Percentiles rank a stretch among this genome's conserved stretches.
These are phyloP conservation scores for Callopanchax toddi DNA, from an alignment of 2,113 vertebrate genomes.

Conservation along the genomic window DNA sequence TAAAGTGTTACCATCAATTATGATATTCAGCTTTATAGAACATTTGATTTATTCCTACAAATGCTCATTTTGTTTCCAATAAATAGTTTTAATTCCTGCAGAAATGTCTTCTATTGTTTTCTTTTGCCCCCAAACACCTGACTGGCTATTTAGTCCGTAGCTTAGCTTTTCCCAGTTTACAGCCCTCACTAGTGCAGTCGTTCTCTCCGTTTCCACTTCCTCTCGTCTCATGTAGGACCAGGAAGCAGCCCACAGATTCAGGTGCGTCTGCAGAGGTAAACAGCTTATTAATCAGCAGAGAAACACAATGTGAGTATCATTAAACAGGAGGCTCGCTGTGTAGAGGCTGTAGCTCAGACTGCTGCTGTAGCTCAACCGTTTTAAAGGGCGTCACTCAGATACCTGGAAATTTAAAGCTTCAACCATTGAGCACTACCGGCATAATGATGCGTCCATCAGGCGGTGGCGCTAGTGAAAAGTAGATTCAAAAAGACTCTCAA, in stretches of 20 bases:
- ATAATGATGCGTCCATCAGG: too few species aligned
- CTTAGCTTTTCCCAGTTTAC: constrained; percentile 72
- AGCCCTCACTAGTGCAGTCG: constrained; percentile 70
- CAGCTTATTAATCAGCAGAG: constrained; percentile 4
- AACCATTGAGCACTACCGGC: too few species aligned
- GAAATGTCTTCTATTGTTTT: constrained; percentile 33
- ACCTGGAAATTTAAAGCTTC: too few species aligned
- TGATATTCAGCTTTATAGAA: too few species aligned
- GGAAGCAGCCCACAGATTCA: constrained; percentile 46
- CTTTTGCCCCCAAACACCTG: constrained; percentile 14
- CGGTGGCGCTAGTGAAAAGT: too few species aligned
- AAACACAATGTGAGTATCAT: constrained; percentile 63
- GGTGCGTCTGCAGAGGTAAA: constrained; percentile 14
- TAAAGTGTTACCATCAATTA: too few species aligned
- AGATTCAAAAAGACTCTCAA: too few species aligned
- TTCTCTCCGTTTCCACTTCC: constrained; percentile 66
- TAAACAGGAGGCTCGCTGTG: neutral
- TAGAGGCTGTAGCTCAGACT: neutral
- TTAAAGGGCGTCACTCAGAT: too few species aligned
- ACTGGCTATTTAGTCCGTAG: constrained; percentile 68
- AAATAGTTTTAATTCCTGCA: constrained; percentile 10
- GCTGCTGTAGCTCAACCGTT: too few species aligned
- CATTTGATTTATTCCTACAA: too few species aligned
- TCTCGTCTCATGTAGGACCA: constrained; percentile 38
- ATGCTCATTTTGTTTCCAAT: neutral